Evolutionary conservation across 1,140 invertebrate species (phyloP), one percentile per base, ranked within the genome.

Genomic region (Philaenus spumarius): DNA sequence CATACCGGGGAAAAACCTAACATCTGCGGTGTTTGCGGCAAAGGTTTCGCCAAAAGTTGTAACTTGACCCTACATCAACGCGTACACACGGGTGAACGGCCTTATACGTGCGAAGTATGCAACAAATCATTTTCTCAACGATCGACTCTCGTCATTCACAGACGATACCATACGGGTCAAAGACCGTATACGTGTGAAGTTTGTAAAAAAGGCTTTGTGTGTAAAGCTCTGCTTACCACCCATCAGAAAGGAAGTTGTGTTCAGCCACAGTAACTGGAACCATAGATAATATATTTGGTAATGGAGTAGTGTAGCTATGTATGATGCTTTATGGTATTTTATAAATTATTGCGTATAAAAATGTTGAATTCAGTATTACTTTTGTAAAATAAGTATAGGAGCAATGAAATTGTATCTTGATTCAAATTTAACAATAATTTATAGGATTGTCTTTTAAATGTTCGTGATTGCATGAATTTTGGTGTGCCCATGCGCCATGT

Each of bases 1-100:
- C 86, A 89, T 62, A 83, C 81, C 0, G 85, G 84, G 0, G 82
- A 87, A 60, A 86, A 87, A 50, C 86, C 87, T 11, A 83, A 82
- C 61, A 78, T 82, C 0, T 89, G 87, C 65, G 79, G 81, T 37
- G 77, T 84, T 42, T 90, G 87, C 67, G 85, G 80, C 1, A 83
- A 83, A 53, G 82, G 80, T 7, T 91, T 90, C 66, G 87, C 85
- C 1, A 87, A 86, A 17, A 83, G 84, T 15, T 86, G 84, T 62
- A 87, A 76, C 80, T 68, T 87, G 75, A 79, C 77, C 26, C 73
- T 80, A 43, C 82, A 84, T 68, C 77, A 82, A 66, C 74, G 82
- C 22, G 78, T 82, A 14, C 82, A 84, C 70, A 82, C 80, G 1
- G 82, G 82, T 0, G 80, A 84, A 65, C 80, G 81, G 67, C 83